phyloP scores from a whole-genome alignment of 2,113 vertebrate species.

The Vombatus ursinus region DNA sequence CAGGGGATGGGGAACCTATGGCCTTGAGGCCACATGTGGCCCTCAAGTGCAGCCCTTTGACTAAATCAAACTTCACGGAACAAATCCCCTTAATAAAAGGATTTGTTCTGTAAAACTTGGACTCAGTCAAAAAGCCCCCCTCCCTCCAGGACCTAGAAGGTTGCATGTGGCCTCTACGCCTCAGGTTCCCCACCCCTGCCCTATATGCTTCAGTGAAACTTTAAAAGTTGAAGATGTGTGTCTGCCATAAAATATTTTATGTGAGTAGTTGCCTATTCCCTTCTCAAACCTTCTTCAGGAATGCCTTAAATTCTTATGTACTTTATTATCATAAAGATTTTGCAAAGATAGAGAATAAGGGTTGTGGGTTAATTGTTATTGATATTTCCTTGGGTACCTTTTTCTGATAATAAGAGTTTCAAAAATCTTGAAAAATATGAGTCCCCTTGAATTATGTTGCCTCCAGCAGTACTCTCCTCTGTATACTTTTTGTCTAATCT shows the following conservation, averaged over 20 bases:
- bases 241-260: background rate
- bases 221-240: background rate
- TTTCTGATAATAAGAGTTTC: background rate
- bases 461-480: background rate
- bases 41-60: no score
- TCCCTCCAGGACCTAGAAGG: no score
- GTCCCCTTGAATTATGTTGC: background rate
- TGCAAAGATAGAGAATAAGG: background rate
- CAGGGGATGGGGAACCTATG: no score
- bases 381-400: background rate
- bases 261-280: background rate
- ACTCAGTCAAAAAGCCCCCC: no score
- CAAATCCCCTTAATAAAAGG: no score
- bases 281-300: background rate
- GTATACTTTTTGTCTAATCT: background rate
- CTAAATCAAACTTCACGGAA: no score
- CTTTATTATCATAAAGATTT: background rate
- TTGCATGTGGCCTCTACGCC: no score
- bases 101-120: no score
- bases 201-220: background rate
- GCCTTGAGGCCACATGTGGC: no score
- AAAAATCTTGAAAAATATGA: background rate
- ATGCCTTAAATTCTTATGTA: background rate
- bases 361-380: background rate
- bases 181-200: background rate